Conservation (phyloP, 2,888 invertebrate species). For the Melieria omissa region DNA sequence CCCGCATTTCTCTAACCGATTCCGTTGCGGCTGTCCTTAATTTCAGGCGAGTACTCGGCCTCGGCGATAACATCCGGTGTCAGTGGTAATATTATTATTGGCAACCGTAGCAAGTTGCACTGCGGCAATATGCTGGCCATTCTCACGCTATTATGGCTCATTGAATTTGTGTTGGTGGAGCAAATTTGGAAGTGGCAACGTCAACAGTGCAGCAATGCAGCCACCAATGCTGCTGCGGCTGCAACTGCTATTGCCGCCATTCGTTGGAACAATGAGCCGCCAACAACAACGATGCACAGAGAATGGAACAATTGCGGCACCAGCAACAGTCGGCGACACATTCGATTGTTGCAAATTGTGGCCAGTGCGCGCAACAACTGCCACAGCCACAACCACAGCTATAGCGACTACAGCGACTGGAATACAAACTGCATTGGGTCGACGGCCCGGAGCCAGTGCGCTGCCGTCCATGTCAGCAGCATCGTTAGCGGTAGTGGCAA, state of each 20-base stretch:
- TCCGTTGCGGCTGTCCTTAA: not conserved
- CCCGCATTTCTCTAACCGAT: too few species aligned
- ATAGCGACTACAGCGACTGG: slow-evolving; percentile 4
- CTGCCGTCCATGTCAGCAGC: slow-evolving; percentile 7
- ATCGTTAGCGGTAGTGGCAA: slow-evolving; percentile 6
- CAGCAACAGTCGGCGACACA: too few species aligned
- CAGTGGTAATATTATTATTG: slow-evolving; percentile 28
- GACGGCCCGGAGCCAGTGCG: not conserved
- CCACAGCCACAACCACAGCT: slow-evolving; percentile 2
- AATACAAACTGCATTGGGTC: slow-evolving; percentile 4
- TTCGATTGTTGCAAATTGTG: not conserved
- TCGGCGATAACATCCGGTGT: slow-evolving; percentile 65
- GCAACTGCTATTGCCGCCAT: not conserved
- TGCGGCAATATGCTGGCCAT: slow-evolving; percentile 40
- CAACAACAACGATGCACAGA: too few species aligned
- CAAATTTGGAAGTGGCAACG: slow-evolving; percentile 16
- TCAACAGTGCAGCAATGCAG: not conserved
- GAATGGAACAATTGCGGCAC: too few species aligned
- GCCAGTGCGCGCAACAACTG: not conserved
- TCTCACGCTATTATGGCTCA: slow-evolving; percentile 56
- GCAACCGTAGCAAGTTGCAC: slow-evolving; percentile 19
- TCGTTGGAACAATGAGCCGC: too few species aligned
- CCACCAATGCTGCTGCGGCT: not conserved
- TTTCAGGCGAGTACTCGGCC: slow-evolving; percentile 65
- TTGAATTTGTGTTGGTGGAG: slow-evolving; percentile 52